Base-by-base conservation (phyloP, 2,888 invertebrate species). In the Cerceris rybyensis region DNA sequence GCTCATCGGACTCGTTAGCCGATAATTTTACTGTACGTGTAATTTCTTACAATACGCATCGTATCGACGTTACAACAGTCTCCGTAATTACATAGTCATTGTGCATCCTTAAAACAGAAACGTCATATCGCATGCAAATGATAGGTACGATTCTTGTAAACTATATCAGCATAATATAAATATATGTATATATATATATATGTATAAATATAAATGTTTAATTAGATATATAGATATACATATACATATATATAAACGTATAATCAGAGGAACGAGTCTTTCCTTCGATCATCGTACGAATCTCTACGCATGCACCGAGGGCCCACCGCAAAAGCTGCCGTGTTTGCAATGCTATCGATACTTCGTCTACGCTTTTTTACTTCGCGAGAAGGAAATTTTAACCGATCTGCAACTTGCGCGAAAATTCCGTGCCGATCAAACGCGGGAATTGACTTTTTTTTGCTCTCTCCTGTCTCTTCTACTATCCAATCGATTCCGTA, bases 21-120 rank as follows among this genome's bases (percentile, higher is more conserved):
- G 85, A 87, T 82, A 75, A 67, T 28, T 28, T 28, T 78, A 73
- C 63, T 64, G 65, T 68, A 57, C 72, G 75, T 55, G 52, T 72
- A 42, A 61, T 78, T 64, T 55, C 55, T 55, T 69, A 50, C 50
- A 60, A 74, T 70, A 74, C 75, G 78, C 84, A 82, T 78, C 80
- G 78, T 78, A 59, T 55, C 60, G 61, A 85, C 84, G 79, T 68
- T 70, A 79, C 83, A 76, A 86, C 80, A 84, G 83, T 85, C 86
- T 88, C 83, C 86, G 88, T 86, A 88, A 89, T 88, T 89, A 91
- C 92, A 92, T 92, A 92, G 92, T 92, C 92, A 92, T 92, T 92
- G 92, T 92, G 92, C 92, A 92, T 92, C 92, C 92, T 92, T 92
- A 88, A 89, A 90, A 91, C 86, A 90, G 86, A 90, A 90, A 90